A percentile compares a stretch with the other conserved stretches of the same genome.
Evolutionary conservation across 2,797 vertebrate genomes (phyloP).

Genomic region (Rousettus madagascariensis): DNA sequence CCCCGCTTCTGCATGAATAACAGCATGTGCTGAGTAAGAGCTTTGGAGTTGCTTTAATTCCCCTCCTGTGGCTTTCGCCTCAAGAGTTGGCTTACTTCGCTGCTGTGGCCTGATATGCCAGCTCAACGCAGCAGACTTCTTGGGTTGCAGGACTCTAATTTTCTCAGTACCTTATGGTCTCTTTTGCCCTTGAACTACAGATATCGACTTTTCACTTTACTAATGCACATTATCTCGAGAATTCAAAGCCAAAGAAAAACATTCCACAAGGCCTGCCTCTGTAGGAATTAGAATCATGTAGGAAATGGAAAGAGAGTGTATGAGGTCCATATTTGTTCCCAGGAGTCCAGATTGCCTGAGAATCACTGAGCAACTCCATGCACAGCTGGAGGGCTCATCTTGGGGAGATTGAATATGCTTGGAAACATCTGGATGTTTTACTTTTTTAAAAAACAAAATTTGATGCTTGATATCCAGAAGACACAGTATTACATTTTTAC

Average conservation of each 20-base stretch:
- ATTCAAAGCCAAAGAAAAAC: conserved; percentile 45
- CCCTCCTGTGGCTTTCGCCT: conserved; percentile 64
- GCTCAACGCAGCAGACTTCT: conserved; percentile 18
- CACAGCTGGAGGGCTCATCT: background rate
- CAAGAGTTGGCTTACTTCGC: conserved; percentile 49
- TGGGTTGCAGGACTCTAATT: conserved; percentile 56
- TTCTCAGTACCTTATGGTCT: conserved; percentile 58
- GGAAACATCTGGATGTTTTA: background rate
- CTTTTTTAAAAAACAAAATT: background rate
- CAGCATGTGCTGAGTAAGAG: conserved; percentile 71
- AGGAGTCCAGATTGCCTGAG: background rate
- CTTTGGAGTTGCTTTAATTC: conserved; percentile 56
- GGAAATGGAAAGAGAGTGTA: background rate
- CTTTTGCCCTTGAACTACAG: conserved; percentile 67
- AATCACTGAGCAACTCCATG: background rate
- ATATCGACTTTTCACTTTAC: conserved; percentile 55
- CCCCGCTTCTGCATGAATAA: conserved; percentile 34
- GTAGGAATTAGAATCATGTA: background rate
- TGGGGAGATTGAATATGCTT: background rate
- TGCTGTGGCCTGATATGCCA: conserved; percentile 59
- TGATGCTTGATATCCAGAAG: background rate
- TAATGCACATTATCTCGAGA: conserved; percentile 31
- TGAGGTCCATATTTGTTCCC: background rate
- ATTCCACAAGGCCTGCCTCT: background rate
- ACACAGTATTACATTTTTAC: background rate